Base-by-base conservation (phyloP, 1,140 invertebrate species). In the Drosophila nebulosa region DNA sequence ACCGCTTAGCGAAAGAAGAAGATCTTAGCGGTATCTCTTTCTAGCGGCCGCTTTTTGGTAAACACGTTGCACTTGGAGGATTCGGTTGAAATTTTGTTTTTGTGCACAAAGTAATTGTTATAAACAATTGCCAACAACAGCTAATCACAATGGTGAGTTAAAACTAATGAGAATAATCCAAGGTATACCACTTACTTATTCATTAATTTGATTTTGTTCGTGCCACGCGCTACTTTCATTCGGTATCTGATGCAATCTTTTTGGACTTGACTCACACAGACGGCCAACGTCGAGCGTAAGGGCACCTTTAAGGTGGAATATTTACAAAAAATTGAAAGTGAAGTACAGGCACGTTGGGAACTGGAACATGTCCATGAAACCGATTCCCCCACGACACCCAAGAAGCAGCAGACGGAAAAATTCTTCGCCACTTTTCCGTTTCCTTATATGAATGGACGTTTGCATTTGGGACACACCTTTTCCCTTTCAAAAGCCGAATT, bases 401-500 rank as follows among this genome's bases (percentile, higher is more conserved):
- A 92, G 73, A 93, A 93, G 58, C 92, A 91, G 26, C 61, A 91
- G 12, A 91, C 96, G 86, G 96, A 97, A 72, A 99, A 99, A 90
- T 99, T 96, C 91, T 93, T 99, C 35, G 96, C 95, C 10, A 99
- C 97, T 6, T 99, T 99, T 93, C 99, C 99, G 3, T 99, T 96
- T 93, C 99, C 99, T 0, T 99, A 99, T 85, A 99, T 99, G 99
- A 99, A 99, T 95, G 99, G 99, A 24, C 94, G 96, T 50, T 94
- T 99, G 58, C 99, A 99, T 94, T 92, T 99, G 53, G 99, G 99
- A 0, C 99, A 99, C 91, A 98, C 97, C 5, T 99, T 99, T 93
- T 97, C 98, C 12, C 90, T 99, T 26, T 98, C 98, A 36, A 99
- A 99, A 94, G 98, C 97, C 92, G 98, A 99, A 96, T 99, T 99